Evolutionary conservation across 2,113 vertebrate species (phyloP), one percentile per base, ranked within the genome.

Genomic region (Ceyx melanurus): DNA sequence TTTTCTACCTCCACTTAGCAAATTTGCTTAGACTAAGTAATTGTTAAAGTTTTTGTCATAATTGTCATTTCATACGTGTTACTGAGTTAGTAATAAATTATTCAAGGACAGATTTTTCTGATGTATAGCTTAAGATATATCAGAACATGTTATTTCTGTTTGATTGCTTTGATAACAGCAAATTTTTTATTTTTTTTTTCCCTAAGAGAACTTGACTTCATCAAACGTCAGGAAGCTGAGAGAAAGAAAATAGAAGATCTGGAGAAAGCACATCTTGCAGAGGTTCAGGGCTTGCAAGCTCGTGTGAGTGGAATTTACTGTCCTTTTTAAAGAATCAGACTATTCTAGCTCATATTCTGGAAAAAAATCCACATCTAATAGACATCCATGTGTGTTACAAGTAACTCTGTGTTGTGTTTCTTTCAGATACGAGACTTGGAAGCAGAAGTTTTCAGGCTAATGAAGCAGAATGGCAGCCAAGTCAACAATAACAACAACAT

Each of bases 401-500:
- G 15, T 85, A 84, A 96, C 40, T 35, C 9, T 50, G 75, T 10
- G 3, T 48, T 86, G 6, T 70, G 29, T 90, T 90, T 93, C 62
- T 96, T 86, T 76, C 97, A 99, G 99, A 99, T 99, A 86, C 97
- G 98, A 95, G 97, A 98, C 62, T 97, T 99, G 91, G 99, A 99
- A 97, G 97, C 98, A 0, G 99, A 99, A 95, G 97, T 99, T 75
- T 98, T 99, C 98, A 98, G 98, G 92, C 97, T 99, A 79, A 98
- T 99, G 97, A 99, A 99, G 94, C 99, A 99, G 96, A 99, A 99
- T 5, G 98, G 98, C 67, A 98, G 98, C 94, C 99, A 99, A 91
- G 98, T 99, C 62, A 99, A 99, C 96, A 99, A 99, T 81, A 99
- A 99, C 97, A 99, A 99, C 97, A 99, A 99, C 88, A 99, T 98